Base-by-base conservation (phyloP, 2,888 invertebrate species). In the Cataglyphis rosenhaueri region DNA sequence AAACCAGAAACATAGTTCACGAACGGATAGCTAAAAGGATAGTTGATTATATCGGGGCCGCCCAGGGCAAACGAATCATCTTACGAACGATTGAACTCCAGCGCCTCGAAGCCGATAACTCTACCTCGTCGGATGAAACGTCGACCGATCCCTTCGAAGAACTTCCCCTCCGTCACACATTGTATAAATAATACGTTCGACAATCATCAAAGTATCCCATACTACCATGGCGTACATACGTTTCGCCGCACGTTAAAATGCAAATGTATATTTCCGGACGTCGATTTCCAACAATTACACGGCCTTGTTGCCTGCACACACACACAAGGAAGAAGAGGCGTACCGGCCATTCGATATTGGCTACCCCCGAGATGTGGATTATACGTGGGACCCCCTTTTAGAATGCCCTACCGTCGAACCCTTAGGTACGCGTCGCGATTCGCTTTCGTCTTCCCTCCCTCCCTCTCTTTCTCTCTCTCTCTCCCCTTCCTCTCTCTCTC, bases 331-430 rank as follows among this genome's bases (percentile, higher is more conserved):
- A 32, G 38, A 59, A 32, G 38, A 59, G 57, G 15, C 38, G 32
- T 59, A 32, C 12, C 21, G 21, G 44, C 74, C 79, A 81, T 83
- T 92, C 85, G 88, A 91, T 91, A 93, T 93, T 92, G 93, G 93
- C 93, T 91, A 93, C 93, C 92, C 92, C 90, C 85, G 84, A 86
- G 41, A 87, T 91, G 92, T 93, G 89, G 92, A 92, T 91, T 91
- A 89, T 90, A 85, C 87, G 86, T 85, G 62, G 59, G 86, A 68
- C 88, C 89, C 81, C 52, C 52, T n/a, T 52, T 84, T 66, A 66
- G 89, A 86, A 89, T 82, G 70, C 66, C 82, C 79, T 82, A 83
- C 66, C 81, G 62, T 84, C 74, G 64, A 85, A 85, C 84, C 86
- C 83, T 76, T 79, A 65, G 32, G 61, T 75, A 64, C 18, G 48